Conservation (phyloP, 1,140 invertebrate genomes). For the Caenorhabditis tropicalis region DNA sequence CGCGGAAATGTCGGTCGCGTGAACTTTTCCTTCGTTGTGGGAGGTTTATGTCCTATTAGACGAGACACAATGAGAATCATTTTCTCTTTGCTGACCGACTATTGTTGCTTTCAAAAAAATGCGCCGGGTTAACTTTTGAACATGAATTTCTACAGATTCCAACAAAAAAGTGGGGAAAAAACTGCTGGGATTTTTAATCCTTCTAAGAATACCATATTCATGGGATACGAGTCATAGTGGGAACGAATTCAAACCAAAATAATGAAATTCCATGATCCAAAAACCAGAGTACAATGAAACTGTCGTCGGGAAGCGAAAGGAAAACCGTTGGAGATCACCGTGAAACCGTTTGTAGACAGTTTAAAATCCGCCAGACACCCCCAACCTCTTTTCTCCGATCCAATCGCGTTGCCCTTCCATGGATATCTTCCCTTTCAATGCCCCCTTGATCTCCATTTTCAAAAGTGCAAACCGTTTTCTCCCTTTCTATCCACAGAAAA, state of each 20-base stretch:
- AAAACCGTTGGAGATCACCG: not conserved
- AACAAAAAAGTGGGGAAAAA: too few species aligned
- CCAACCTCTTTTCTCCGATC: not conserved
- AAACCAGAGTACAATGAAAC: not conserved
- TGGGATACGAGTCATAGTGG: too few species aligned
- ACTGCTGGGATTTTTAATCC: too few species aligned
- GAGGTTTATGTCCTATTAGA: constrained; percentile 20
- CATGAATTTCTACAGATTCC: not conserved
- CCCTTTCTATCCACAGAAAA: not conserved
- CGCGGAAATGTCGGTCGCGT: constrained; percentile 18
- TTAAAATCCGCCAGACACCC: not conserved
- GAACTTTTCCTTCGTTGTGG: constrained; percentile 10
- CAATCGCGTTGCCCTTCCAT: not conserved
- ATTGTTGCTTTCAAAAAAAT: not conserved
- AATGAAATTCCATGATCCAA: not conserved
- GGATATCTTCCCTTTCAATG: constrained; percentile 1
- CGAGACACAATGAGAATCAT: constrained; percentile 20
- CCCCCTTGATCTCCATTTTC: not conserved
- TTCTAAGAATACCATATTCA: too few species aligned
- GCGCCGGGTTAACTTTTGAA: not conserved
- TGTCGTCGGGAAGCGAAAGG: too few species aligned
- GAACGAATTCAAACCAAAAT: too few species aligned
- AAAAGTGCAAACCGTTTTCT: not conserved
- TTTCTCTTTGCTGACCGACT: not conserved
- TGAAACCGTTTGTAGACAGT: not conserved